A percentile compares a stretch with the other conserved stretches of the same genome.
These are phyloP conservation scores for Gracilinanus agilis DNA, from an alignment of 2,113 vertebrate species.

Conservation along the genomic window DNA sequence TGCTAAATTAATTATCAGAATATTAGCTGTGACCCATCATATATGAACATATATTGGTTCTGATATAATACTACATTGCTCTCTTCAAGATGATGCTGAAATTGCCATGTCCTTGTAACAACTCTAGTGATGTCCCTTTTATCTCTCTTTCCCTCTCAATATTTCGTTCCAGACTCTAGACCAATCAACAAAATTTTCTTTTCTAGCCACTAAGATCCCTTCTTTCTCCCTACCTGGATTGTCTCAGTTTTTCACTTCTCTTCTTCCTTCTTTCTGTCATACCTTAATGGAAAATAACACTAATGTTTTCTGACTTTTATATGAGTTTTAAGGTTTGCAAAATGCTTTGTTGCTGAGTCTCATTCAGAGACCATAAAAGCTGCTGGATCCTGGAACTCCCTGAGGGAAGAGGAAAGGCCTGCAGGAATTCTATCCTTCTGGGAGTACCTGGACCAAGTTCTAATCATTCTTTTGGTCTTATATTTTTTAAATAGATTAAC, in stretches of 20 bases:
- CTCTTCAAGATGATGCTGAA: neutral
- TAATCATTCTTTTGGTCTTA: neutral
- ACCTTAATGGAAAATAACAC: neutral
- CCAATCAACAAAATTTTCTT: neutral
- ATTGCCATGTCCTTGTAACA: neutral
- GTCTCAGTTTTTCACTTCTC: neutral
- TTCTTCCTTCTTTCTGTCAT: neutral
- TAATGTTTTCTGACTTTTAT: neutral
- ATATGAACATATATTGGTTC: neutral
- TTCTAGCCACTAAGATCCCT: neutral
- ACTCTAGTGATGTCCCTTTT: neutral
- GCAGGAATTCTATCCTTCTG: neutral
- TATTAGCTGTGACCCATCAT: neutral
- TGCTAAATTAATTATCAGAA: neutral
- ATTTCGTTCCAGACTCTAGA: neutral
- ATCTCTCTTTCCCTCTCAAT: neutral
- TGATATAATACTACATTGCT: neutral
- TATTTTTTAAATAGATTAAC: neutral
- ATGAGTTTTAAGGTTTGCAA: neutral
- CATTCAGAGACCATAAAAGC: neutral
- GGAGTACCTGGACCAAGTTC: neutral
- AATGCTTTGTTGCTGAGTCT: neutral
- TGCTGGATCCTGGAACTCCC: neutral
- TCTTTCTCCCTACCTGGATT: conserved; percentile 4
- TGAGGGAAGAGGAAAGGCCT: neutral